Percentiles rank a stretch among this genome's conserved stretches.
Conservation (phyloP, 2,113 vertebrate genomes). For the Sturnira hondurensis region DNA sequence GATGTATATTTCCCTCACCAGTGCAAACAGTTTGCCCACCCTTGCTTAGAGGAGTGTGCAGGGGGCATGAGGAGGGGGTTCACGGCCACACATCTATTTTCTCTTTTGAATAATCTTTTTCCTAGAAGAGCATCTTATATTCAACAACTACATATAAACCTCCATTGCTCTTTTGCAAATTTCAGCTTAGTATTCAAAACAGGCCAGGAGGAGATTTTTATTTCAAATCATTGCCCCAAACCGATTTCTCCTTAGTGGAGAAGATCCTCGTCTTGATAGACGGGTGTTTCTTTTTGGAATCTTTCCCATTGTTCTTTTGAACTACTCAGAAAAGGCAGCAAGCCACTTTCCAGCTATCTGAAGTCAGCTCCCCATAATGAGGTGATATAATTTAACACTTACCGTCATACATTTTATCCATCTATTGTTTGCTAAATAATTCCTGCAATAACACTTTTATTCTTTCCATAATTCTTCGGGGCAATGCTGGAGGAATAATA, state of each 20-base stretch:
- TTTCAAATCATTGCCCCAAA: constrained; percentile 29
- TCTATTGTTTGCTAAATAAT: constrained; percentile 87
- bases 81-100: not conserved
- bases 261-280: constrained; percentile 53
- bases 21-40: not conserved
- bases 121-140: not conserved
- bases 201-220: not conserved
- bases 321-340: constrained; percentile 71
- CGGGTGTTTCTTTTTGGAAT: constrained; percentile 62
- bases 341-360: constrained; percentile 74
- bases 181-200: constrained; percentile 60
- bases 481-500: constrained; percentile 81
- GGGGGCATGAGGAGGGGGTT: not conserved
- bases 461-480: constrained; percentile 85
- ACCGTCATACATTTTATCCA: constrained; percentile 84
- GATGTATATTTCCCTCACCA: not conserved
- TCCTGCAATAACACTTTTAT: constrained; percentile 87
- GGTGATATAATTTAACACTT: constrained; percentile 86
- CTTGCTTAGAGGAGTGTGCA: not conserved
- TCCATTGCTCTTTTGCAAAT: constrained; percentile 14
- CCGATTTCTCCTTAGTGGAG: constrained; percentile 35
- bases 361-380: constrained; percentile 79
- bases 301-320: constrained; percentile 81
- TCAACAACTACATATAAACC: constrained; percentile 56
- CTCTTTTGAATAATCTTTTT: not conserved